A percentile compares a stretch with the other conserved stretches of the same genome.
Evolutionary conservation across 2,888 invertebrate species (phyloP).

Genomic region (Encarsia formosa): DNA sequence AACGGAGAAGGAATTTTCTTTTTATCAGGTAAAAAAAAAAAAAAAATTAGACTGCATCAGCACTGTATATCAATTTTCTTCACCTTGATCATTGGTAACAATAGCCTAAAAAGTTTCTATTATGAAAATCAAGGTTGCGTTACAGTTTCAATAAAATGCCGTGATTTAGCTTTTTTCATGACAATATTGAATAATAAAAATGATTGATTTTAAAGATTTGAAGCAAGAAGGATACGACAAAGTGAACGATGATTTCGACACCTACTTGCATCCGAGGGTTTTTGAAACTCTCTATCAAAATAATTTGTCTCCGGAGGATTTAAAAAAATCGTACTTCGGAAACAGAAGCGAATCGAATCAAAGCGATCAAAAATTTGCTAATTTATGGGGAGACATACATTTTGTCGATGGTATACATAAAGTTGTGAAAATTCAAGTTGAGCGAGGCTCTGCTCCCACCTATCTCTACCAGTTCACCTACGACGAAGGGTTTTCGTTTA

Average conservation of each 20-base stretch:
- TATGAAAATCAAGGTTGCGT: background rate
- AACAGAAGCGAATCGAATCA: conserved; percentile 26
- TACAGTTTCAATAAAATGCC: background rate
- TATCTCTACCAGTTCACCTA: conserved; percentile 41
- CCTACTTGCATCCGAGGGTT: conserved; percentile 21
- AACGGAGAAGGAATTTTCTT: conserved; percentile 37
- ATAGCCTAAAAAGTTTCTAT: background rate
- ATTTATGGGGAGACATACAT: conserved; percentile 31
- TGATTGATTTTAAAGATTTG: conserved; percentile 3
- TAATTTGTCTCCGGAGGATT: conserved; percentile 27
- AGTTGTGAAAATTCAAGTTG: conserved; percentile 31
- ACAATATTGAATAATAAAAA: background rate
- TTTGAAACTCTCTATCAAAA: conserved; percentile 22
- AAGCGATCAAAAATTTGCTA: conserved; percentile 24
- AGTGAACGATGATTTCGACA: conserved; percentile 10
- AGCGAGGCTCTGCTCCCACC: conserved; percentile 25
- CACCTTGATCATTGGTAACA: conserved; percentile 1
- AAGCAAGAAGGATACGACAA: background rate
- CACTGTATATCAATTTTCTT: background rate
- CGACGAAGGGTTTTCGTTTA: conserved; percentile 29
- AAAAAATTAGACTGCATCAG: background rate
- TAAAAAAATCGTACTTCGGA: conserved; percentile 37
- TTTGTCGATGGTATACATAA: conserved; percentile 36
- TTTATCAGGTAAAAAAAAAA: background rate
- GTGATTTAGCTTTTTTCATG: background rate